Evolutionary conservation across 2,113 vertebrate species (phyloP).

Genomic region (Cryptomyrus ogoouensis): DNA sequence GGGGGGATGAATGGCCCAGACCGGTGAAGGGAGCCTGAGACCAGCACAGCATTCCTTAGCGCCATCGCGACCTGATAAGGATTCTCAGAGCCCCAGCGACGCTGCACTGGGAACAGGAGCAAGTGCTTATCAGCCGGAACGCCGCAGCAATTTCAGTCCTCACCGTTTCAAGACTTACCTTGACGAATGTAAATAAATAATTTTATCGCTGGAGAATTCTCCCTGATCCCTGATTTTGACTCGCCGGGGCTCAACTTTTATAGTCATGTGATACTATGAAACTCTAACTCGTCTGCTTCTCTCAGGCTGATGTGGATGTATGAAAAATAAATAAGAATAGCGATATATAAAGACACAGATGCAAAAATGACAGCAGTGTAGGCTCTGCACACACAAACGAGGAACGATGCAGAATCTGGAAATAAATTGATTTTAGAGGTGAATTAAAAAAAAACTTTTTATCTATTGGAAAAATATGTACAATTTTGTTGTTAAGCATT

Average conservation of each 20-base stretch:
- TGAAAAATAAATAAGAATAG: background rate
- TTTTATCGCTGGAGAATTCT: background rate
- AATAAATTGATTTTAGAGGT: background rate
- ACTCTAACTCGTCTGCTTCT: background rate
- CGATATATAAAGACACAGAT: background rate
- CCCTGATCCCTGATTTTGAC: background rate
- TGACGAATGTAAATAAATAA: background rate
- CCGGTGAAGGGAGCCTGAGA: background rate
- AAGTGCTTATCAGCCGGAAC: constrained; percentile 14
- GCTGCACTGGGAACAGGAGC: background rate
- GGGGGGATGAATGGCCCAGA: constrained; percentile 9
- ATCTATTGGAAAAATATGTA: background rate
- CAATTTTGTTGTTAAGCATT: background rate
- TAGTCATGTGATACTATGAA: background rate
- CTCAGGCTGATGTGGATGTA: background rate
- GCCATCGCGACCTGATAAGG: background rate
- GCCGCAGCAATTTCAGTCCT: background rate
- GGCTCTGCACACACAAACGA: background rate
- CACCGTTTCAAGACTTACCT: background rate
- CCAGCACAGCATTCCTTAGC: constrained; percentile 8
- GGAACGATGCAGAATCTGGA: background rate
- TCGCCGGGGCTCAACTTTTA: background rate
- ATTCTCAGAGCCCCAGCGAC: too few relatives aligned
- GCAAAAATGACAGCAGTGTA: background rate
- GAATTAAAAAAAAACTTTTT: background rate